Percentiles rank a stretch among this genome's conserved stretches.
These are phyloP conservation scores for Trachymyrmex septentrionalis DNA, from an alignment of 1,140 invertebrate genomes.

Conservation along the genomic window DNA sequence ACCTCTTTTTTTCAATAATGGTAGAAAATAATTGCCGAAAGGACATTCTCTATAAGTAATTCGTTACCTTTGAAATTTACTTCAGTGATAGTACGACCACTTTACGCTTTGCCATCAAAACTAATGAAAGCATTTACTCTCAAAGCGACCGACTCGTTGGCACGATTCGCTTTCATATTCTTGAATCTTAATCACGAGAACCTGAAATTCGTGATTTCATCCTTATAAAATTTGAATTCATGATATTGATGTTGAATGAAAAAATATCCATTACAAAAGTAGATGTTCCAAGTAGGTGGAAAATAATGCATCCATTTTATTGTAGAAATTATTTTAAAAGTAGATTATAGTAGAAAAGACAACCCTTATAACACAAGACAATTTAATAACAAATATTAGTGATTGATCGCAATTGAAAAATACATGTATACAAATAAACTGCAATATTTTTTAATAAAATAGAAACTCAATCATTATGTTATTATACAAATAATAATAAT, in stretches of 20 bases:
- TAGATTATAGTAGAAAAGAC: neutral
- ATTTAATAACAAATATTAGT: neutral
- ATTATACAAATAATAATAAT: neutral
- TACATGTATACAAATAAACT: neutral
- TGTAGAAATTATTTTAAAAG: neutral
- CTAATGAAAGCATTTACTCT: conserved; percentile 64
- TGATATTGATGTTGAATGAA: conserved; percentile 43
- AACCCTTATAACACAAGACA: neutral
- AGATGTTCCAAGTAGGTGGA: neutral
- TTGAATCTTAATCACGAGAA: conserved; percentile 62
- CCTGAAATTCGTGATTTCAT: conserved; percentile 53
- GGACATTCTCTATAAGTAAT: conserved; percentile 46
- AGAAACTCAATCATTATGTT: neutral
- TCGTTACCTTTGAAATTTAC: conserved; percentile 59
- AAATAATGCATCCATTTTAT: neutral
- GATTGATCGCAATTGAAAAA: neutral
- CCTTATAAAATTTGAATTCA: conserved; percentile 52
- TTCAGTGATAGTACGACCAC: conserved; percentile 49
- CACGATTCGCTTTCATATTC: conserved; percentile 62
- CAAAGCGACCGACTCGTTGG: conserved; percentile 55
- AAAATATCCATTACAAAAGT: conserved; percentile 23
- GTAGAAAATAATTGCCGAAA: conserved; percentile 48
- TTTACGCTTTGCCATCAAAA: conserved; percentile 63
- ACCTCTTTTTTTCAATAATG: conserved; percentile 7
- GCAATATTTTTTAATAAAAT: conserved; percentile 19